Conservation (phyloP, 2,888 invertebrate species). For the Busseola fusca region DNA sequence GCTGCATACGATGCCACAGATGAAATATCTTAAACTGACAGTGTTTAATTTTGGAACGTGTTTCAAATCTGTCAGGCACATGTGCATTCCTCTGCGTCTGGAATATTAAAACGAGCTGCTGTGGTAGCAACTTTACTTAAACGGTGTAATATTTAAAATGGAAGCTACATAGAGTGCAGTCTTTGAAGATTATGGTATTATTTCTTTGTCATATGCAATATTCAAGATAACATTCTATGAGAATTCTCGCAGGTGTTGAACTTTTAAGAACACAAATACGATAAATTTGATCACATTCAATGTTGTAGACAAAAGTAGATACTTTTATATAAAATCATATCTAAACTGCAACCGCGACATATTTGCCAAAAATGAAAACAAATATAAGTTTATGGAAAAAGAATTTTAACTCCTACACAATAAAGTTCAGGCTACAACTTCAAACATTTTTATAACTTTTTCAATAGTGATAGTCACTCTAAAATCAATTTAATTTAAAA, state of each 20-base stretch:
- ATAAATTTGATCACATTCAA: not conserved
- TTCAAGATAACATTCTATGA: constrained; percentile 15
- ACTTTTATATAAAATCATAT: not conserved
- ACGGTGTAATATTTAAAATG: constrained; percentile 30
- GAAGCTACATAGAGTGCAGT: not conserved
- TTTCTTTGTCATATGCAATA: constrained; percentile 8
- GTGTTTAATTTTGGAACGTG: constrained; percentile 64
- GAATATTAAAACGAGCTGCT: constrained; percentile 50
- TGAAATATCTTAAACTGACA: constrained; percentile 59
- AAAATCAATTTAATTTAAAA: no score
- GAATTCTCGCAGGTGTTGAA: not conserved
- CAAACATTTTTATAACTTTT: no score
- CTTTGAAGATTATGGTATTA: constrained; percentile 11
- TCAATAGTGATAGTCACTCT: no score
- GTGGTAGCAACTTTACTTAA: constrained; percentile 32
- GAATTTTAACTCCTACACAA: no score
- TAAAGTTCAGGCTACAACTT: no score
- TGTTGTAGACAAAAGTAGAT: not conserved
- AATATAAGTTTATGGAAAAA: no score
- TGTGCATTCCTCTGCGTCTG: constrained; percentile 47
- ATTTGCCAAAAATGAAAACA: no score
- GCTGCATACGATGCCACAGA: constrained; percentile 39
- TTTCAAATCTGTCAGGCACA: constrained; percentile 59
- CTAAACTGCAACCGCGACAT: no score
- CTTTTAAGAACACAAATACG: not conserved